Conservation (phyloP, 1,140 invertebrate genomes). For the Sitodiplosis mosellana region DNA sequence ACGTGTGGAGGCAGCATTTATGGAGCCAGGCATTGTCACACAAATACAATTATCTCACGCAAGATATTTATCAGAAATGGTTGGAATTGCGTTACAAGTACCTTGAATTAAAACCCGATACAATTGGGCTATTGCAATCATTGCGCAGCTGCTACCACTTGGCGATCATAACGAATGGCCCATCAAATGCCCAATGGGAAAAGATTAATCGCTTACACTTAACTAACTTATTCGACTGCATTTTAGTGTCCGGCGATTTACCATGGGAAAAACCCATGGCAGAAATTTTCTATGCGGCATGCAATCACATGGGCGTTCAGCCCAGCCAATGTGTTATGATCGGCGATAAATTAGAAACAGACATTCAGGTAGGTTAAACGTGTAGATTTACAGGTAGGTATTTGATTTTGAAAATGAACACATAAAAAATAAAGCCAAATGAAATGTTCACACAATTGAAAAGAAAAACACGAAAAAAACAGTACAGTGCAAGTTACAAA, state of each 20-base stretch:
- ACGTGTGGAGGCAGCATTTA: constrained; percentile 52
- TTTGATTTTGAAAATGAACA: background rate
- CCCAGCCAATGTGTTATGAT: constrained; percentile 64
- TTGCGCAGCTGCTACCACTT: constrained; percentile 42
- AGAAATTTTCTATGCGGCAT: constrained; percentile 59
- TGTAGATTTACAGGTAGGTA: background rate
- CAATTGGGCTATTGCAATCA: constrained; percentile 40
- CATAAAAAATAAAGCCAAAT: background rate
- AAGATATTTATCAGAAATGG: constrained; percentile 54
- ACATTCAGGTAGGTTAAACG: constrained; percentile 39
- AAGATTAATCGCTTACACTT: constrained; percentile 51
- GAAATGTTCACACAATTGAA: background rate
- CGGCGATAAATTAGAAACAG: constrained; percentile 69
- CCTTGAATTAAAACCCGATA: constrained; percentile 41
- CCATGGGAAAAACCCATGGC: constrained; percentile 67
- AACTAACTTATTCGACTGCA: constrained; percentile 52
- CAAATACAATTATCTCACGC: constrained; percentile 45
- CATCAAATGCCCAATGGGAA: constrained; percentile 70
- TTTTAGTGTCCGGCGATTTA: constrained; percentile 63
- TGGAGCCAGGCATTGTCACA: constrained; percentile 60
- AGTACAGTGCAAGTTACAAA: background rate
- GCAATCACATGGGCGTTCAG: constrained; percentile 46
- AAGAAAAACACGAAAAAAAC: background rate
- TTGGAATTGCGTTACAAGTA: constrained; percentile 52
- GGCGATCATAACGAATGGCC: constrained; percentile 66